These are phyloP conservation scores for Drosophila ercepeae DNA, from an alignment of 1,140 invertebrate species.

Conservation along the genomic window DNA sequence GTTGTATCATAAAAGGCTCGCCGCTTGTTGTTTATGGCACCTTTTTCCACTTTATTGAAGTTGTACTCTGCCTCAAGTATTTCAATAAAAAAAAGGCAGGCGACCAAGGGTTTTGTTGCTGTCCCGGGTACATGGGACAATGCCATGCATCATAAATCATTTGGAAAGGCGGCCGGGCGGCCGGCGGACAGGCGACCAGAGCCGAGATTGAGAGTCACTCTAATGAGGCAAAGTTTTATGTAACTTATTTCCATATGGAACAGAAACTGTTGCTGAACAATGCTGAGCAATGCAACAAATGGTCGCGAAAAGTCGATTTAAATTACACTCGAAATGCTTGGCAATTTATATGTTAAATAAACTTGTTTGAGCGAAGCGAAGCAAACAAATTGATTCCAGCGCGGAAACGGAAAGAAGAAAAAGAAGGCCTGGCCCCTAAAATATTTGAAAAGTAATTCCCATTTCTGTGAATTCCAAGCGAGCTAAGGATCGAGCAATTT, in stretches of 20 bases:
- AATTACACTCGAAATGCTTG: constrained; percentile 63
- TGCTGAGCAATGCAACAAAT: constrained; percentile 44
- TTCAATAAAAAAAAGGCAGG: constrained; percentile 57
- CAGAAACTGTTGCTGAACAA: constrained; percentile 3
- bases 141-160: constrained; percentile 68
- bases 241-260: constrained; percentile 16
- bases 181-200: constrained; percentile 20
- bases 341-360: constrained; percentile 69
- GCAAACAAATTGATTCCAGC: constrained; percentile 51
- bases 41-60: constrained; percentile 80
- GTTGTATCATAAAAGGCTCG: constrained; percentile 58
- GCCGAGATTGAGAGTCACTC: constrained; percentile 23
- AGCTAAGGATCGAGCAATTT: constrained; percentile 31
- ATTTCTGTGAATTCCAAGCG: constrained; percentile 30
- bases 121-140: constrained; percentile 17
- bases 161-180: constrained; percentile 40
- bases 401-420: neutral
- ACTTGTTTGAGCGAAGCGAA: constrained; percentile 5
- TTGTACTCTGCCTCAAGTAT: constrained; percentile 72
- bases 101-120: constrained; percentile 4
- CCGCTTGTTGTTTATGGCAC: constrained; percentile 75
- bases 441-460: constrained; percentile 37
- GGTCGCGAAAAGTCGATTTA: constrained; percentile 40
- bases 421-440: constrained; percentile 4
- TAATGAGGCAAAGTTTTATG: constrained; percentile 66